These are phyloP conservation scores for Smithornis capensis DNA, from an alignment of 2,113 vertebrate genomes.

Conservation along the genomic window DNA sequence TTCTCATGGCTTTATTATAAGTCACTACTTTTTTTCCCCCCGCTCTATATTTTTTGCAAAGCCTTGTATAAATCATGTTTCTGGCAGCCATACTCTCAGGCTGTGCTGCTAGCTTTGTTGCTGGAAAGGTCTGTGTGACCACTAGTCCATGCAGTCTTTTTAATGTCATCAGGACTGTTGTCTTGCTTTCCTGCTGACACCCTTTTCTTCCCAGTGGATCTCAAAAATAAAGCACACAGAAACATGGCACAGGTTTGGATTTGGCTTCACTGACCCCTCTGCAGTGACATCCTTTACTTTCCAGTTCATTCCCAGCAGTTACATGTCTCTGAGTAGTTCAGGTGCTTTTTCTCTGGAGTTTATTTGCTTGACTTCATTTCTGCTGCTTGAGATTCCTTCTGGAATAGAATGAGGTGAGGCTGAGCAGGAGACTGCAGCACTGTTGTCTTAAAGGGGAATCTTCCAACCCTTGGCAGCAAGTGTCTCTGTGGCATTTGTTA, in stretches of 20 bases:
- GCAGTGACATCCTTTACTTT: not conserved
- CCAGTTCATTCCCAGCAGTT: not conserved
- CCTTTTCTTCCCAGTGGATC: not conserved
- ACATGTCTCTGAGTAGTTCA: not conserved
- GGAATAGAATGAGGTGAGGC: not conserved
- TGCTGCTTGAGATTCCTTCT: not conserved
- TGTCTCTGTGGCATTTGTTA: not conserved
- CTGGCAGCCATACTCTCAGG: not conserved
- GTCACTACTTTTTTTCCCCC: not conserved
- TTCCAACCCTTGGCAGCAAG: not conserved
- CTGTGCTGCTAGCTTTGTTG: not conserved
- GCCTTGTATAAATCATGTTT: not conserved
- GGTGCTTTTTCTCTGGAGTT: not conserved
- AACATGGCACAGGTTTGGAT: not conserved
- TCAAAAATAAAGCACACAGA: not conserved
- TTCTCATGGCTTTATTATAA: slow-evolving; percentile 26
- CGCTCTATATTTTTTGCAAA: not conserved
- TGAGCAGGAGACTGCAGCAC: not conserved
- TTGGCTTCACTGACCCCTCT: not conserved
- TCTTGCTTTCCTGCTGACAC: not conserved
- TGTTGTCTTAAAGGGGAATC: not conserved
- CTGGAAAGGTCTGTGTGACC: not conserved
- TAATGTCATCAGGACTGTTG: not conserved
- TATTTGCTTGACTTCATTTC: not conserved
- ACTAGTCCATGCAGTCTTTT: not conserved